Evolutionary conservation across 2,797 vertebrate species (phyloP), one percentile per base, ranked within the genome.

Genomic region (Semaprochilodus insignis): DNA sequence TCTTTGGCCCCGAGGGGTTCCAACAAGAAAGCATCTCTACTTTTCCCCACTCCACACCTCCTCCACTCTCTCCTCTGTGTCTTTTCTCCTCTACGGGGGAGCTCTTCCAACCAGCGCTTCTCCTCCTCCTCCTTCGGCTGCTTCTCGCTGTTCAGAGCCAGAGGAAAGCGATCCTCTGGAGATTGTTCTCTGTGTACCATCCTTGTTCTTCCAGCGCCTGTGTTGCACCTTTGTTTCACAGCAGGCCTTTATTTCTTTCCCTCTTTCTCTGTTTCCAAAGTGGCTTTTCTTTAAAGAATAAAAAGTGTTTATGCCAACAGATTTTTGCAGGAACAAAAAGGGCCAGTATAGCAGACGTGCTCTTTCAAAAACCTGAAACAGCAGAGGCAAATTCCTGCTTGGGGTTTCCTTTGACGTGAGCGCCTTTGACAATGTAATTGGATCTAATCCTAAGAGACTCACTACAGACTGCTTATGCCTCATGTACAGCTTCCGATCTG

Each of bases 21-120:
- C 91, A 89, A 92, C 89, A 92, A 91, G 92, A 93, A 92, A 91
- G 86, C 87, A 78, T 89, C 89, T 90, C 90, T 93, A 91, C 94
- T 89, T 1, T 4, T 1, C 93, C 86, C 74, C 60, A 44, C 60
- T 52, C 74, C 89, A 87, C 89, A 63, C 88, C 60, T 82, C 85
- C 88, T 87, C 87, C 78, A 87, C 93, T 93, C 91, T 87, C 78
- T 90, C 89, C 91, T 90, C 91, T 92, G 91, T 74, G 78, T 91
- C 89, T 87, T 88, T 88, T 86, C 87, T 87, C 65, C 91, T 88
- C 91, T 69, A 88, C 85, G 74, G 91, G 92, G 91, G 86, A 11
- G n/a, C 48, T 23, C 40, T 66, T 70, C 63, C 44, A 14, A 23
- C 48, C 70, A 52, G 40, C 70, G 23, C 48, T 52, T 36, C 55